Percentiles rank a stretch among this genome's conserved stretches.
phyloP scores from a whole-genome alignment of 2,113 vertebrate genomes.

The Dasyprocta punctata region DNA sequence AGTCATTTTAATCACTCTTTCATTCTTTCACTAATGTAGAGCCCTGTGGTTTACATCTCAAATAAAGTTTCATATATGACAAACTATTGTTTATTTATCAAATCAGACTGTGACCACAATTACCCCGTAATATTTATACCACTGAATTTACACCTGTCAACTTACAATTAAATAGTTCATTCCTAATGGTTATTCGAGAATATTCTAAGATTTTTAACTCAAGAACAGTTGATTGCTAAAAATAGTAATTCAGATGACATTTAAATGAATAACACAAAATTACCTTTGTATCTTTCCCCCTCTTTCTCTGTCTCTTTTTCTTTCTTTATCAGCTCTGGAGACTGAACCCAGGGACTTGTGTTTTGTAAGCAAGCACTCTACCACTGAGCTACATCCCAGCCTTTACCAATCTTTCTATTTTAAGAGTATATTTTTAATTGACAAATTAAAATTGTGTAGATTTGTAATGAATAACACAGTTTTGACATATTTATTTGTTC shows the following conservation, averaged over 20 bases:
- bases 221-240: neutral
- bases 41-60: slow-evolving; percentile 33
- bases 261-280: neutral
- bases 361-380: neutral
- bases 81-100: slow-evolving; percentile 40
- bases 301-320: neutral
- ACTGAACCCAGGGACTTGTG: neutral
- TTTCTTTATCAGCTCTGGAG: neutral
- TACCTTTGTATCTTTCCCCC: neutral
- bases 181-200: neutral
- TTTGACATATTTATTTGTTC: neutral
- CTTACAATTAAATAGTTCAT: neutral
- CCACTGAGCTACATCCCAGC: neutral
- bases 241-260: neutral
- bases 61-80: neutral
- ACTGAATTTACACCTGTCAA: neutral
- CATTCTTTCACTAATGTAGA: neutral
- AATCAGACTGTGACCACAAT: neutral
- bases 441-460: neutral
- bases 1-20: slow-evolving; percentile 29
- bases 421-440: neutral
- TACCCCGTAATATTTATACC: neutral
- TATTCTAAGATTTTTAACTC: neutral
- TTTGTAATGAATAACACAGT: neutral
- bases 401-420: neutral